Percentiles rank a stretch among this genome's conserved stretches.
Evolutionary conservation across 2,888 invertebrate genomes (phyloP).

Genomic region (Lepetodrilus schrolli): DNA sequence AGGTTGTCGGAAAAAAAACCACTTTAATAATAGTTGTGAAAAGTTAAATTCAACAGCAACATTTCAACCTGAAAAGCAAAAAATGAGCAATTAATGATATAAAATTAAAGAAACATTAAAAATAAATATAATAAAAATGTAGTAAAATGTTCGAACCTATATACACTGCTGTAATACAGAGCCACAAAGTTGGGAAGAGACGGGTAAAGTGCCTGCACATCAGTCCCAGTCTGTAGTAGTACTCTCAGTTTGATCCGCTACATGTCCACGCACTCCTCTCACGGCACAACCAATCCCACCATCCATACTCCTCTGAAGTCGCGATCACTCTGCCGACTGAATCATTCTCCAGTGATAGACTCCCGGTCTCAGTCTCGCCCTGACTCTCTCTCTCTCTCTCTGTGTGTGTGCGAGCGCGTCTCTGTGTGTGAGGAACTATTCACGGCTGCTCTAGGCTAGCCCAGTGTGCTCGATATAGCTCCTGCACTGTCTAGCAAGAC

Average conservation of each 20-base stretch:
- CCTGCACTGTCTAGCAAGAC: constrained; percentile 6
- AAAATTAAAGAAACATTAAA: background rate
- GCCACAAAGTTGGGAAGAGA: background rate
- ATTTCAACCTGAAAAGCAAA: too few species aligned
- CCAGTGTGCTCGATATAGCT: background rate
- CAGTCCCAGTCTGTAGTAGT: background rate
- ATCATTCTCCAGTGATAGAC: background rate
- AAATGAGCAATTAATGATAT: background rate
- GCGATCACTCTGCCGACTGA: background rate
- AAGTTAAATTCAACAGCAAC: too few species aligned
- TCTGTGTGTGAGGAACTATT: too few species aligned
- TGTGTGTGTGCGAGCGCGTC: too few species aligned
- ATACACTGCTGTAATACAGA: background rate
- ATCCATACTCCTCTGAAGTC: background rate
- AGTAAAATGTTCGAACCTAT: background rate
- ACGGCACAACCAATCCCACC: background rate
- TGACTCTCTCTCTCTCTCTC: too few species aligned
- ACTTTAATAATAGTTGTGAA: too few species aligned
- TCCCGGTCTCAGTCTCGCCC: too few species aligned
- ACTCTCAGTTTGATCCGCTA: background rate
- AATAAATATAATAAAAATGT: background rate
- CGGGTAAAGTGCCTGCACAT: background rate
- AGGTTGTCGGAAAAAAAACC: too few species aligned
- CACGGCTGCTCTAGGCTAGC: too few species aligned
- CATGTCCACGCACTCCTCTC: background rate